phyloP scores from a whole-genome alignment of 2,113 vertebrate genomes.

The Rhynchopsitta pachyrhyncha region DNA sequence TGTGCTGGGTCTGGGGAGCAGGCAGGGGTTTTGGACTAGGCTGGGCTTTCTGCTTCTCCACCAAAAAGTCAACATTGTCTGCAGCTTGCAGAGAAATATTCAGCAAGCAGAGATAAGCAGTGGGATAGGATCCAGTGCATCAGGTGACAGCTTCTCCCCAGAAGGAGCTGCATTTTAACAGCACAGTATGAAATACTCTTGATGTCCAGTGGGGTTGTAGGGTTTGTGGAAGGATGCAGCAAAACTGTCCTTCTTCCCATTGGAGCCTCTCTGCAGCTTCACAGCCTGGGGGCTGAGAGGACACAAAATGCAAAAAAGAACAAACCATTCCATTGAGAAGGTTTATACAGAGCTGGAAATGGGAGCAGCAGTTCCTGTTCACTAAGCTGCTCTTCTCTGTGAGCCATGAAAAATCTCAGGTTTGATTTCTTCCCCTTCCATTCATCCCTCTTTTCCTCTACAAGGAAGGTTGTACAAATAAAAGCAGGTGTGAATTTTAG shows the following conservation, averaged over 20 bases:
- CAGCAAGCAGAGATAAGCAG: not conserved
- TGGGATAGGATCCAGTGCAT: not conserved
- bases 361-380: not conserved
- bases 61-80: not conserved
- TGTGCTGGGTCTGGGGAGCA: not conserved
- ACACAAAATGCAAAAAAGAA: not conserved
- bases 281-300: not conserved
- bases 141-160: not conserved
- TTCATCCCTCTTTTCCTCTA: not conserved
- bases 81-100: not conserved
- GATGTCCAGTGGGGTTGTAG: not conserved
- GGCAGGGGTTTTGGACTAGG: not conserved
- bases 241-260: not conserved
- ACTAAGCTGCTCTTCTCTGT: not conserved
- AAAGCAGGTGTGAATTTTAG: not conserved
- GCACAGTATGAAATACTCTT: not conserved
- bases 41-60: not conserved
- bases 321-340: not conserved
- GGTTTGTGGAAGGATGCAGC: not conserved
- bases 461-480: not conserved
- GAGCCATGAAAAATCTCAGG: not conserved
- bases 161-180: not conserved
- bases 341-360: not conserved
- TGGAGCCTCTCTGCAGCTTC: not conserved
- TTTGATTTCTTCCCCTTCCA: not conserved